Percentiles rank a stretch among this genome's conserved stretches.
Conservation (phyloP, 2,888 invertebrate species). For the Oxystoma pomonae region DNA sequence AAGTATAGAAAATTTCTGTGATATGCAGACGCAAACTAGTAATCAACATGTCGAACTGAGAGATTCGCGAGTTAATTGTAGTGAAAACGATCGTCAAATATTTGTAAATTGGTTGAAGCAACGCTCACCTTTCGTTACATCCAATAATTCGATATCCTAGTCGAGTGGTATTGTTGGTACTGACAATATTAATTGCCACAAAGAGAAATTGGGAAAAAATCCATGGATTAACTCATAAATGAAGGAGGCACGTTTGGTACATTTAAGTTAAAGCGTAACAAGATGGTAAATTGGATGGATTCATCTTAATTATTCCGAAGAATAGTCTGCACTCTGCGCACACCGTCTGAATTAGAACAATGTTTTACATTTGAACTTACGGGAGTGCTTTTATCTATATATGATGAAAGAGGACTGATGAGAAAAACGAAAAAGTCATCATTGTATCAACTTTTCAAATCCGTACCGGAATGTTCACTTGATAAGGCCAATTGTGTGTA, state of each 20-base stretch:
- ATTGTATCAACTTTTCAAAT: slow-evolving; percentile 9
- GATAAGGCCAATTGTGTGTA: slow-evolving; percentile 6
- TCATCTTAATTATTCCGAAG: slow-evolving; percentile 4
- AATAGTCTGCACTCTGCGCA: slow-evolving; percentile 3
- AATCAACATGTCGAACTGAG: slow-evolving; percentile 12
- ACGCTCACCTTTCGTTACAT: slow-evolving; percentile 2
- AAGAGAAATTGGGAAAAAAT: slow-evolving; percentile 9
- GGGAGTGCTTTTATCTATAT: not conserved
- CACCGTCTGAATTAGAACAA: slow-evolving; percentile 12
- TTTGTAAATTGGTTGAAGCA: too few relatives aligned
- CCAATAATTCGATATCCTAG: slow-evolving; percentile 6
- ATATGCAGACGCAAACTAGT: not conserved
- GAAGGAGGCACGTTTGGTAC: too few relatives aligned
- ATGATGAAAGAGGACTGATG: slow-evolving; percentile 9
- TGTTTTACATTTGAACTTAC: slow-evolving; percentile 19
- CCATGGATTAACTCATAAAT: slow-evolving; percentile 4
- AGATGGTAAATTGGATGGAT: slow-evolving; percentile 1
- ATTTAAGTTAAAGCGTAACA: not conserved
- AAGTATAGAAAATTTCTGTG: slow-evolving; percentile 7
- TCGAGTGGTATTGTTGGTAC: slow-evolving; percentile 7
- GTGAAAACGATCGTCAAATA: slow-evolving; percentile 11
- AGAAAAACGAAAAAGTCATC: slow-evolving; percentile 14
- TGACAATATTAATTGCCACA: slow-evolving; percentile 7
- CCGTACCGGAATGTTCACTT: slow-evolving; percentile 11
- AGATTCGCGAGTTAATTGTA: slow-evolving; percentile 4